Evolutionary conservation across 2,888 invertebrate species (phyloP).

Genomic region (Meliscaeva auricollis): DNA sequence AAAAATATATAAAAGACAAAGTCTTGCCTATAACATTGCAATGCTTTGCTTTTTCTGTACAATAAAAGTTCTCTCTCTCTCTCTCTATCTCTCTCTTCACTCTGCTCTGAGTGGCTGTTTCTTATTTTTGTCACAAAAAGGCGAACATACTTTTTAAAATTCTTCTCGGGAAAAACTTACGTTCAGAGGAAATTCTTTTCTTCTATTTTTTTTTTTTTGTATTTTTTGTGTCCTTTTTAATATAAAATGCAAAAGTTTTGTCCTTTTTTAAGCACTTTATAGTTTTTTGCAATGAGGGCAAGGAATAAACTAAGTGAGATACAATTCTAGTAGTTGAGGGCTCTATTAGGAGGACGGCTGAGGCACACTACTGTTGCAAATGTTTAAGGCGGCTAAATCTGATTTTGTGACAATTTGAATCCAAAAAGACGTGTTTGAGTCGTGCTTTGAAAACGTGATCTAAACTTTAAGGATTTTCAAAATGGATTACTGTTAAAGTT

Average conservation of each 20-base stretch:
- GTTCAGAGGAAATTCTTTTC: constrained; percentile 35
- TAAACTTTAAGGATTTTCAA: neutral
- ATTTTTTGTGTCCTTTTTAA: neutral
- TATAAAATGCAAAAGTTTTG: constrained; percentile 65
- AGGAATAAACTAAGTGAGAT: constrained; percentile 24
- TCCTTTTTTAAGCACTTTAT: constrained; percentile 62
- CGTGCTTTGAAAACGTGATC: constrained; percentile 54
- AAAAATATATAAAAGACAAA: constrained; percentile 33
- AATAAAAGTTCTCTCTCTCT: constrained; percentile 35
- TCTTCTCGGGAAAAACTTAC: constrained; percentile 56
- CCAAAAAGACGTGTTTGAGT: constrained; percentile 60
- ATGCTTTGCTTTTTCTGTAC: constrained; percentile 8
- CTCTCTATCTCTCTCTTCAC: neutral
- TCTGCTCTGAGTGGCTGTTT: constrained; percentile 36
- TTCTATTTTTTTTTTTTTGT: neutral
- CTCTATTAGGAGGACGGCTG: no score
- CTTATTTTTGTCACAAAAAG: constrained; percentile 28
- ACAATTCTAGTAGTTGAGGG: neutral
- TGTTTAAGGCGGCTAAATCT: constrained; percentile 41
- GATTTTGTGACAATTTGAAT: constrained; percentile 65
- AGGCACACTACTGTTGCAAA: neutral
- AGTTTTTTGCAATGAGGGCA: constrained; percentile 35
- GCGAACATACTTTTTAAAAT: constrained; percentile 60
- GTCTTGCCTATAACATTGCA: constrained; percentile 50
- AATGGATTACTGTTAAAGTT: neutral